Evolutionary conservation across 2,888 invertebrate genomes (phyloP).

Genomic region (Lasioglossum pauxillum): DNA sequence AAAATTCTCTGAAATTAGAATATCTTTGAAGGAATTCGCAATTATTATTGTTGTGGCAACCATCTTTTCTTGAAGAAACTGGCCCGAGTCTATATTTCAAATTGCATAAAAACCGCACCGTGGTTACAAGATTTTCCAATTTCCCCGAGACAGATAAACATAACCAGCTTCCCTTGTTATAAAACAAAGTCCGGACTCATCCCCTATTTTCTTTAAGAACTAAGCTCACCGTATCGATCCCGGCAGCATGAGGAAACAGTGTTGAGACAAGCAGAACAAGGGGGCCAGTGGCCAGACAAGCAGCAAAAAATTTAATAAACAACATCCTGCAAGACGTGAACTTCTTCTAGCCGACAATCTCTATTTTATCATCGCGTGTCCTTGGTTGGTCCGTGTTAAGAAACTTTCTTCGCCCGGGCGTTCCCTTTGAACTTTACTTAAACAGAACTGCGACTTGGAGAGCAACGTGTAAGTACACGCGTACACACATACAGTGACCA

Average conservation of each 20-base stretch:
- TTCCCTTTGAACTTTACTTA: neutral
- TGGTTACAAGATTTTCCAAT: no score
- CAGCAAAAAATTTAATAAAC: neutral
- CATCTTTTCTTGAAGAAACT: no score
- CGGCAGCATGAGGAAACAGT: neutral
- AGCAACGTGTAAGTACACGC: slow-evolving; percentile 16
- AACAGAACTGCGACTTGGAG: neutral
- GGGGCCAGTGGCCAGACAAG: neutral
- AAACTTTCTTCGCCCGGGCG: neutral
- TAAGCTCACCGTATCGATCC: neutral
- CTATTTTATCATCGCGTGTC: neutral
- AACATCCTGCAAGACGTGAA: neutral
- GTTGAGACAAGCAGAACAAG: neutral
- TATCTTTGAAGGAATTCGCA: no score
- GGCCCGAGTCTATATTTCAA: no score
- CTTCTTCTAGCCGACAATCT: neutral
- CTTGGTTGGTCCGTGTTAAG: neutral
- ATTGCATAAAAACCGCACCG: no score
- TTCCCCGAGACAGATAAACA: no score
- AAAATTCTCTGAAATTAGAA: neutral
- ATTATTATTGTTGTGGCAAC: no score
- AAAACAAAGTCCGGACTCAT: neutral
- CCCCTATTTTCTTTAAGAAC: neutral
- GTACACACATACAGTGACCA: neutral
- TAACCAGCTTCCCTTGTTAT: no score